Evolutionary conservation across 2,797 vertebrate genomes (phyloP), one percentile per base, ranked within the genome.

Genomic region (Gallirallus australis): DNA sequence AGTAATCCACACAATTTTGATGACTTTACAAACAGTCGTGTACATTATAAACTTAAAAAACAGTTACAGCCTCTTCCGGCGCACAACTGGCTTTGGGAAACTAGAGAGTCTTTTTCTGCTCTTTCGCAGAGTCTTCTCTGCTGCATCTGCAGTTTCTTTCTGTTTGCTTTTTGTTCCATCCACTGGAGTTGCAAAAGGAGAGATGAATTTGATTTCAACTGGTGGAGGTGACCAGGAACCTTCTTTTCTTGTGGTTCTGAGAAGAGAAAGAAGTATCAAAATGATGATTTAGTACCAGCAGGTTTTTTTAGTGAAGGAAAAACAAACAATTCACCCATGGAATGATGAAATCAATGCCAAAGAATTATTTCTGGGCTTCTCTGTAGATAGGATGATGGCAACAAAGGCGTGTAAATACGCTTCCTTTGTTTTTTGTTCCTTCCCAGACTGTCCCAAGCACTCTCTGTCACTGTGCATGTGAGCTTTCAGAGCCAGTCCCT

Each of bases 81-180:
- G 98, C 12, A 99, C 98, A 91, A 99, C 98, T 11, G 99, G 99
- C 95, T 99, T 99, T 86, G 98, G 98, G 92, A 99, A 99, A 96
- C 98, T 98, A 21, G 97, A 98, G 82, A 99, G 97, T 85, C 98
- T 99, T 94, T 98, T 99, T 89, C 96, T 97, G 84, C 86, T 97
- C 92, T 97, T 98, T 27, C 98, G 97, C 23, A 98, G 94, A 95
- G 97, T 97, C 94, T 96, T 97, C 5, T 97, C 97, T 40, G 97
- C 76, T 2, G 8, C 64, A 5, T 98, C 98, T 60, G 95, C 37
- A 2, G 94, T 81, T 91, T 96, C 98, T 95, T 97, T 98, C 79
- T 97, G 96, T 90, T 96, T 97, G 86, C 42, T 79, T 92, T 97
- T 96, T 65, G 82, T 53, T 4, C 94, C 93, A 48, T 97, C 97